Percentiles rank a stretch among this genome's conserved stretches.
Evolutionary conservation across 1,140 invertebrate species (phyloP).

Genomic region (Ceratina japonica): DNA sequence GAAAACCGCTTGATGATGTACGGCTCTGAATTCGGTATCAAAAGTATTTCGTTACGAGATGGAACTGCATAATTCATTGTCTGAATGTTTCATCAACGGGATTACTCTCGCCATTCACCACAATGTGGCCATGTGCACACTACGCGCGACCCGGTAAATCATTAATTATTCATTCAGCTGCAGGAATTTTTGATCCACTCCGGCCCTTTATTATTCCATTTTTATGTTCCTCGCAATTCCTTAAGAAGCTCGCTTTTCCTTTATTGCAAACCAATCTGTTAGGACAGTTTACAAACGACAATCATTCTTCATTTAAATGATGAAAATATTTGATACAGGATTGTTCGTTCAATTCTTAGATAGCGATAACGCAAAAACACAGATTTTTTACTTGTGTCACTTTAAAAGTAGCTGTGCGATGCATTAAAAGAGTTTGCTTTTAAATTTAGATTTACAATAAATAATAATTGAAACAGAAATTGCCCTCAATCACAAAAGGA

Average conservation of each 20-base stretch:
- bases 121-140: conserved; percentile 5
- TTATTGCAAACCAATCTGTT: too few relatives aligned
- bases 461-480: too few relatives aligned
- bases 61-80: conserved; percentile 45
- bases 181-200: conserved; percentile 28
- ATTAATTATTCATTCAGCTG: conserved; percentile 47
- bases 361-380: too few relatives aligned
- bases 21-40: conserved; percentile 38
- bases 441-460: too few relatives aligned
- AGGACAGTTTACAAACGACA: too few relatives aligned
- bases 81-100: conserved; percentile 44
- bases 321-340: too few relatives aligned
- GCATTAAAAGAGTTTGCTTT: too few relatives aligned
- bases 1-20: conserved; percentile 15
- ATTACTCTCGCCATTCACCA: conserved; percentile 21
- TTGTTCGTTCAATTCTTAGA: too few relatives aligned
- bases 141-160: neutral
- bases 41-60: conserved; percentile 49
- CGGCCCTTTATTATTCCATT: neutral
- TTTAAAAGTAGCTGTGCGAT: too few relatives aligned
- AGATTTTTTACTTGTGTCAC: too few relatives aligned
- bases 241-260: too few relatives aligned
- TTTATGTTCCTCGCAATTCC: neutral
- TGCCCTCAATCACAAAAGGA: neutral
- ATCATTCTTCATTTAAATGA: too few relatives aligned